These are phyloP conservation scores for Protophormia terraenovae DNA, from an alignment of 2,888 invertebrate species.

Conservation along the genomic window DNA sequence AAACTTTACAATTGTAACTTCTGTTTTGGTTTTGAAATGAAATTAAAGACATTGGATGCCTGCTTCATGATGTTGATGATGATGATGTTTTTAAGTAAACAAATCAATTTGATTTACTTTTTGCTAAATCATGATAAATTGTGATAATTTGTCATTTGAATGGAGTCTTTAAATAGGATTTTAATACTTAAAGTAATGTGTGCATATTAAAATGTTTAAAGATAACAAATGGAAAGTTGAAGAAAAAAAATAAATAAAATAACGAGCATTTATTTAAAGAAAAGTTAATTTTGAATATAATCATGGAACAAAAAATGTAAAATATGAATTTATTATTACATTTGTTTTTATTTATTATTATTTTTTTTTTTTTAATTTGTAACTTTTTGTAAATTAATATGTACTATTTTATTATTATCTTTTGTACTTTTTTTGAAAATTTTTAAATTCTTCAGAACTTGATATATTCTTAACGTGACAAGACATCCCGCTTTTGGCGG, in stretches of 20 bases:
- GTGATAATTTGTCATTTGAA: constrained; percentile 71
- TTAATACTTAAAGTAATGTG: neutral
- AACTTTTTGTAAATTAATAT: no score
- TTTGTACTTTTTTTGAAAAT: no score
- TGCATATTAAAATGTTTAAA: neutral
- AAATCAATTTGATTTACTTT: constrained; percentile 72
- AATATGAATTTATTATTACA: no score
- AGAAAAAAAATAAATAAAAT: neutral
- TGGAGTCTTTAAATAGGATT: constrained; percentile 25
- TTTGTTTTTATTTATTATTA: no score
- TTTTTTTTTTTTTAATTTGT: no score
- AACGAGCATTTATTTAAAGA: neutral
- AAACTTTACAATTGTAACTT: constrained; percentile 42
- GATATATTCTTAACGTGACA: no score
- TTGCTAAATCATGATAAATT: constrained; percentile 75
- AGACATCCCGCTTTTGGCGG: no score
- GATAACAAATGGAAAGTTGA: neutral
- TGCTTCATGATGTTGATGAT: neutral
- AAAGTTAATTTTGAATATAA: no score
- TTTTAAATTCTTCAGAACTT: no score
- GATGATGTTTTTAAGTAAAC: constrained; percentile 59
- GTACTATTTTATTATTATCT: no score
- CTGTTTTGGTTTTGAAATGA: neutral
- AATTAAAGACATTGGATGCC: neutral
- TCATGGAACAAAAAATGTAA: no score